Percentiles rank a stretch among this genome's conserved stretches.
Conservation (phyloP, 2,888 invertebrate genomes). For the Brenthis daphne region DNA sequence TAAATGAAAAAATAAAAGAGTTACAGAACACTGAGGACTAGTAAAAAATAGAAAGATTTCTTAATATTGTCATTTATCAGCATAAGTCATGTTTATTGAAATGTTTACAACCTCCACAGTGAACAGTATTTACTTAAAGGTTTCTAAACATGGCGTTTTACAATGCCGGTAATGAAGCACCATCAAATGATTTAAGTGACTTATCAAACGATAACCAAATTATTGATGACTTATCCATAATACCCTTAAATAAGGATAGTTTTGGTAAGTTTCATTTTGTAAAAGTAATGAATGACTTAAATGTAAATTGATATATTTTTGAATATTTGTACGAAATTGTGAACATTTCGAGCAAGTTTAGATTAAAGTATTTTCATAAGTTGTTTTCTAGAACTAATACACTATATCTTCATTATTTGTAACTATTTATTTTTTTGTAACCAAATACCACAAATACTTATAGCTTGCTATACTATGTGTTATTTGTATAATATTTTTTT, state of each 20-base stretch:
- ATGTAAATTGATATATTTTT: constrained; percentile 25
- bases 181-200: constrained; percentile 49
- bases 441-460: too few species aligned
- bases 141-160: constrained; percentile 70
- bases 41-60: neutral
- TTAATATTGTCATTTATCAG: neutral
- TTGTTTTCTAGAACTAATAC: neutral
- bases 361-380: neutral
- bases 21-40: neutral
- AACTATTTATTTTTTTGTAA: constrained; percentile 30
- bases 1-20: neutral
- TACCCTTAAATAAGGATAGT: constrained; percentile 94
- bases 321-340: neutral
- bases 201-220: constrained; percentile 58
- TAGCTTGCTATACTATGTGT: too few species aligned
- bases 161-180: constrained; percentile 58
- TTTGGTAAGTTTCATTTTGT: constrained; percentile 85
- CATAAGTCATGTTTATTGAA: constrained; percentile 67
- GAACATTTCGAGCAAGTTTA: too few species aligned
- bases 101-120: constrained; percentile 57
- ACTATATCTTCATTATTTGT: neutral
- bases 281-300: neutral
- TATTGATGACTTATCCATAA: constrained; percentile 88
- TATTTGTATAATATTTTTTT: constrained; percentile 1
- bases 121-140: constrained; percentile 50